These are phyloP conservation scores for Caiman crocodilus DNA, from an alignment of 2,797 vertebrate species.

Conservation along the genomic window DNA sequence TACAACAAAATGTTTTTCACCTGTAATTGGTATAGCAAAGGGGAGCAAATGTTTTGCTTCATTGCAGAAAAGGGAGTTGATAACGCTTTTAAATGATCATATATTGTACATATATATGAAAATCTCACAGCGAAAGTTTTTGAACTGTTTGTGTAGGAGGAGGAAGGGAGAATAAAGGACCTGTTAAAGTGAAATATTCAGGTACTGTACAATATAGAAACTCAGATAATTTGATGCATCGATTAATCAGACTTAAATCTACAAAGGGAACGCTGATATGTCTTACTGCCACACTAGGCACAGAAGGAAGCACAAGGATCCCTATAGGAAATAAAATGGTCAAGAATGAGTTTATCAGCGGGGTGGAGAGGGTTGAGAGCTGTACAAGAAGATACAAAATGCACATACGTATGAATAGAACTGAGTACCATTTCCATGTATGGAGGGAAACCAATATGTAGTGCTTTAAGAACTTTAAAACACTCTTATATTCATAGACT, in stretches of 20 bases:
- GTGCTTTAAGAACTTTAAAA: not conserved
- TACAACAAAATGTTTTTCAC: constrained; percentile 40
- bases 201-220: not conserved
- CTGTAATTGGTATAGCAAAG: constrained; percentile 6
- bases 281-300: not conserved
- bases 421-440: too few relatives aligned
- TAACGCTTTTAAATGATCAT: constrained; percentile 34
- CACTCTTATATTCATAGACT: not conserved
- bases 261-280: not conserved
- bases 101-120: not conserved
- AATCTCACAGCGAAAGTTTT: constrained; percentile 10
- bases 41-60: not conserved
- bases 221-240: not conserved
- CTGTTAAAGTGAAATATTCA: not conserved
- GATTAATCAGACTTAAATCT: not conserved
- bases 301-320: not conserved
- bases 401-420: too few relatives aligned
- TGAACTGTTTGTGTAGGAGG: constrained; percentile 8
- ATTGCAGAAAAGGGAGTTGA: constrained; percentile 19
- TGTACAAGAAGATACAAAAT: not conserved
- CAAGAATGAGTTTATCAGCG: not conserved
- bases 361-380: not conserved
- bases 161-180: constrained; percentile 16
- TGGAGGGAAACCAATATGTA: not conserved
- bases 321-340: rapidly evolving